phyloP scores from a whole-genome alignment of 2,797 vertebrate species.

The Coregonus ussuriensis region DNA sequence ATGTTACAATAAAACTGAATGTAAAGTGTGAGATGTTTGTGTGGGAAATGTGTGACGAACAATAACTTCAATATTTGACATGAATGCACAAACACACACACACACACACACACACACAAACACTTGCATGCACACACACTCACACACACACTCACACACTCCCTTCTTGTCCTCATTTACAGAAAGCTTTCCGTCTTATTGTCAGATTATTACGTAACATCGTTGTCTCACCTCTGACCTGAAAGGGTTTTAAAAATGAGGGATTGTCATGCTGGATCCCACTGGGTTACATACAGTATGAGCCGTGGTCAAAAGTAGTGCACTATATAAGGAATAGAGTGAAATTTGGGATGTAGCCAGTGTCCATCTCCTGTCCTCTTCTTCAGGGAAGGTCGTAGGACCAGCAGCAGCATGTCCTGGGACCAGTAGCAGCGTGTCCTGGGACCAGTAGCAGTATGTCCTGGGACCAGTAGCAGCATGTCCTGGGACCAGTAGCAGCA shows the following conservation, averaged over 20 bases:
- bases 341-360: too few species aligned
- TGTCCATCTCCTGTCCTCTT: neutral
- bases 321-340: too few species aligned
- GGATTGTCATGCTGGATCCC: neutral
- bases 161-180: neutral
- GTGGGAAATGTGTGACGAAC: neutral
- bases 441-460: too few species aligned
- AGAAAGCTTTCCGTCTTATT: neutral
- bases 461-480: too few species aligned
- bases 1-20: neutral
- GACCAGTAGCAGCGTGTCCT: too few species aligned
- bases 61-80: neutral
- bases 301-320: too few species aligned
- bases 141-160: slow-evolving; percentile 19
- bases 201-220: neutral
- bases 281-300: neutral
- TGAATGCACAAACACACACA: slow-evolving; percentile 19
- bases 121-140: slow-evolving; percentile 1
- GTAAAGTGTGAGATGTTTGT: neutral
- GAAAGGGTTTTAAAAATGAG: neutral
- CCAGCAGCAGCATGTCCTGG: too few species aligned
- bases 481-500: too few species aligned
- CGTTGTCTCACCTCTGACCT: neutral
- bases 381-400: neutral
- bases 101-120: slow-evolving; percentile 22